phyloP scores from a whole-genome alignment of 2,888 invertebrate genomes.

The Cylloceria caligata region DNA sequence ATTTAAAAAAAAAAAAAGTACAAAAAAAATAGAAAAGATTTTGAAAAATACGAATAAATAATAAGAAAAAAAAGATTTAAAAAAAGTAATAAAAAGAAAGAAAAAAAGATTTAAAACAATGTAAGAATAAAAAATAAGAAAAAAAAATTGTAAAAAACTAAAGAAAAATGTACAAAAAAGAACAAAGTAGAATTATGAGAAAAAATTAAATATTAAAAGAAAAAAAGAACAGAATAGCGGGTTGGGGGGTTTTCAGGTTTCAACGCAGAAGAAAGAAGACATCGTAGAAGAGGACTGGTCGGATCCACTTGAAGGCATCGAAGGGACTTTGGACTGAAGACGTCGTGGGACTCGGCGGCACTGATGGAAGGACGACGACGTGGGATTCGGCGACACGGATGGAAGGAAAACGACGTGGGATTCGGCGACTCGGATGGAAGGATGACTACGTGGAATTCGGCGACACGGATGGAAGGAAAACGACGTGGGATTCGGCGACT shows the following conservation, averaged over 20 bases:
- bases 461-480: not conserved
- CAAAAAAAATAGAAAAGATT: constrained; percentile 40
- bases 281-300: constrained; percentile 64
- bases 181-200: constrained; percentile 34
- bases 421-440: constrained; percentile 1
- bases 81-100: constrained; percentile 16
- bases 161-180: constrained; percentile 32
- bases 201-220: constrained; percentile 34
- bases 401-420: constrained; percentile 48
- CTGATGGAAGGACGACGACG: constrained; percentile 7
- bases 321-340: constrained; percentile 35
- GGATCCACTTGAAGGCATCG: constrained; percentile 3
- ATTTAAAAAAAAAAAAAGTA: constrained; percentile 40
- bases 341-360: constrained; percentile 34
- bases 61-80: constrained; percentile 40
- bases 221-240: constrained; percentile 54
- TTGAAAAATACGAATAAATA: not conserved
- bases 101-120: constrained; percentile 16
- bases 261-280: constrained; percentile 69
- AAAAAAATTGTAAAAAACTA: constrained; percentile 44
- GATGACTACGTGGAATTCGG: constrained; percentile 11
- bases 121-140: constrained; percentile 49
- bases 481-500: constrained; percentile 16
- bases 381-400: not conserved
- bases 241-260: constrained; percentile 62